Evolutionary conservation across 2,797 vertebrate genomes (phyloP).

Genomic region (Knipowitschia caucasica): DNA sequence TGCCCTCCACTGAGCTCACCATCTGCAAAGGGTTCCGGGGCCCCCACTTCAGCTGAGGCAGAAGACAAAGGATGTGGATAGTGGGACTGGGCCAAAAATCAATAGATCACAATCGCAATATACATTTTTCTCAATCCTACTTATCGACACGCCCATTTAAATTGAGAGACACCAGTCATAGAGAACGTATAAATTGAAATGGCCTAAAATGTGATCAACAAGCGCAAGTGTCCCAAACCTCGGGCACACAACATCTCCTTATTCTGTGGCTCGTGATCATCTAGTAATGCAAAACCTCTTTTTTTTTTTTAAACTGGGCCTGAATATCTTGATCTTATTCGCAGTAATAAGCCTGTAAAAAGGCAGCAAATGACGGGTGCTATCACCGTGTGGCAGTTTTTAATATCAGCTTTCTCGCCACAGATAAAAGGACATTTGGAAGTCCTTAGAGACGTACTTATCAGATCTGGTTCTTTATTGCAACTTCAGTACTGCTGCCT

Average conservation of each 20-base stretch:
- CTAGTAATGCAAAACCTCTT: not conserved
- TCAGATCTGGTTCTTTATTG: constrained; percentile 70
- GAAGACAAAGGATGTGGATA: no score
- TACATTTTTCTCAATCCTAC: no score
- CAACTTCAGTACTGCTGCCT: constrained; percentile 53
- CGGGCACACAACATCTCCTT: not conserved
- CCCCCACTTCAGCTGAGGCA: no score
- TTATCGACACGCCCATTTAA: no score
- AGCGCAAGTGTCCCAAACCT: no score
- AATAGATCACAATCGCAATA: no score
- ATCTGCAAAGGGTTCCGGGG: no score
- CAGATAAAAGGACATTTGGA: constrained; percentile 66
- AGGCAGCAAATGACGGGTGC: constrained; percentile 37
- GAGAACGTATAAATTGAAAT: no score
- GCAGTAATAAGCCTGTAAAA: constrained; percentile 52
- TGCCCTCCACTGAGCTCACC: no score
- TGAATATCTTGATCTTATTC: constrained; percentile 55
- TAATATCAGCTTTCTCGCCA: constrained; percentile 60
- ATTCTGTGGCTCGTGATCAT: not conserved
- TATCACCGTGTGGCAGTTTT: constrained; percentile 52
- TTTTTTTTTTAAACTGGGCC: constrained; percentile 8
- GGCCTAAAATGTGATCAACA: no score
- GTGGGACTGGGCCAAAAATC: no score
- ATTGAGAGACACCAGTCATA: no score
- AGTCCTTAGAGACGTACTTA: constrained; percentile 62